Base-by-base conservation (phyloP, 2,888 invertebrate genomes). In the Rhagium mordax region DNA sequence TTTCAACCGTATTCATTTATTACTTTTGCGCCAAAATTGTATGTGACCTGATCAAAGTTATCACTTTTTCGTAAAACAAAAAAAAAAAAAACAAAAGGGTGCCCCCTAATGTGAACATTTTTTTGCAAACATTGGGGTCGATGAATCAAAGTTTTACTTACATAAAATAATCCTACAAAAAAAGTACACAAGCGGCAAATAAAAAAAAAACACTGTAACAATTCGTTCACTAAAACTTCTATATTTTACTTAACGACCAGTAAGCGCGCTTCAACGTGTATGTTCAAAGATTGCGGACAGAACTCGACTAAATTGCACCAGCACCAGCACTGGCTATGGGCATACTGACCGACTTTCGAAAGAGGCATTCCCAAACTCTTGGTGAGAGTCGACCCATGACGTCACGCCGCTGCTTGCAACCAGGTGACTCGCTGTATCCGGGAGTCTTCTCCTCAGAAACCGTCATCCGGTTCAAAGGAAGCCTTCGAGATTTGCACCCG, bases 321-420 rank as follows among this genome's bases (percentile, higher is more conserved):
- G 64, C 51, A 60, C 48, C 64, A 62, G 57, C 76, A 69, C 68
- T 75, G 75, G 70, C 75, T 74, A 75, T 74, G 79, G 81, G 81
- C 84, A 84, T 80, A 85, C 82, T 85, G 85, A 85, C 85, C 85
- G 85, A 85, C 85, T 85, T 85, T 85, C 84, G 78, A 80, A 79
- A 79, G 79, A 81, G 82, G 81, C 77, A 81, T 83, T 84, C 83
- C 83, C 83, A 78, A 79, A 77, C 72, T 74, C 76, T 78, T 78
- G 84, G 83, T 83, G 85, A 85, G 84, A 84, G 84, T 79, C 71
- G 74, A 67, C 33, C 41, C 59, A 76, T 84, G 84, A 83, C 84
- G 84, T 85, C 83, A 84, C 76, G 74, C 55, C 51, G 77, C 70
- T 64, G 74, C 79, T 78, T 78, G 76, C 79, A 81, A 82, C 81